Evolutionary conservation across 2,888 invertebrate species (phyloP).

Genomic region (Xanthia icteritia): DNA sequence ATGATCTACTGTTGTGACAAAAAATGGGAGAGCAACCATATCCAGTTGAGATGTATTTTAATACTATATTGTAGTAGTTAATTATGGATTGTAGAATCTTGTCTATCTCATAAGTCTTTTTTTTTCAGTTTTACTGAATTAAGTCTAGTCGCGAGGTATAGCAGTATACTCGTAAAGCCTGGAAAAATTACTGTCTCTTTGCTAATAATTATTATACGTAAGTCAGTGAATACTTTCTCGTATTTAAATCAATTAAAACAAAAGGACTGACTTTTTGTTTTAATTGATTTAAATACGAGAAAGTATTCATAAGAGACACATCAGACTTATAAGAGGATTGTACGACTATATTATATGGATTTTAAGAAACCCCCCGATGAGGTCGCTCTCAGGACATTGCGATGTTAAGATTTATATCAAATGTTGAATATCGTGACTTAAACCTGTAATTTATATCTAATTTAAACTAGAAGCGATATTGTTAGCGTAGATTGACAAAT

Average conservation of each 20-base stretch:
- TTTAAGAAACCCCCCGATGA: constrained; percentile 34
- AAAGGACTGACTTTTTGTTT: too few species aligned
- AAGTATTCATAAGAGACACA: too few species aligned
- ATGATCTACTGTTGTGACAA: neutral
- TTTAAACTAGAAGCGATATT: constrained; percentile 3
- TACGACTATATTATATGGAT: constrained; percentile 11
- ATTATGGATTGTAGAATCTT: neutral
- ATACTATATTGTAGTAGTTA: neutral
- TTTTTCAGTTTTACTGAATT: neutral
- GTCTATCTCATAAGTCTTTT: too few species aligned
- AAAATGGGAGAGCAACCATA: neutral
- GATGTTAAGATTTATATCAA: constrained; percentile 43
- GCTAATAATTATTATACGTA: neutral
- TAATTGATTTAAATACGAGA: too few species aligned
- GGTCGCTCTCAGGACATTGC: constrained; percentile 39
- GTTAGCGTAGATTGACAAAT: neutral
- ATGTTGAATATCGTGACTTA: constrained; percentile 33
- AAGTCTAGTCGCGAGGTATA: neutral
- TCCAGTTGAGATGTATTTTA: neutral
- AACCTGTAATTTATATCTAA: constrained; percentile 27
- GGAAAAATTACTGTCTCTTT: neutral
- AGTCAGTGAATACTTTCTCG: neutral
- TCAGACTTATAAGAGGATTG: constrained; percentile 5
- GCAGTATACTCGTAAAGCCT: too few species aligned
- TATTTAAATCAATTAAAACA: constrained; percentile 10